These are phyloP conservation scores for Platycercus adscitus DNA, from an alignment of 2,113 vertebrate genomes.

Conservation along the genomic window DNA sequence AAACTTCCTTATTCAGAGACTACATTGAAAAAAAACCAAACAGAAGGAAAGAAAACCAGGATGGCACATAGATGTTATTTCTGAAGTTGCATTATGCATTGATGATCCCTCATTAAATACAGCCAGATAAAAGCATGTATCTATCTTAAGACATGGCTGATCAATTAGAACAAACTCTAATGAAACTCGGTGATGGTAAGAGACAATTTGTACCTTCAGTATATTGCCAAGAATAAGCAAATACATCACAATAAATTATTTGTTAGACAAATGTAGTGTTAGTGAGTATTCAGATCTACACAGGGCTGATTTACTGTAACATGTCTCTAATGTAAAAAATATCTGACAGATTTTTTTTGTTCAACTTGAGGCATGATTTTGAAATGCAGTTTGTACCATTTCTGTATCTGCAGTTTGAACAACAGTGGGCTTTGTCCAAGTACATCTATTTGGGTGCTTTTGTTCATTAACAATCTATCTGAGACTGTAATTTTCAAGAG, in stretches of 20 bases:
- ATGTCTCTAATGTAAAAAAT: not conserved
- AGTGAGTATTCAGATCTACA: not conserved
- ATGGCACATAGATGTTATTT: not conserved
- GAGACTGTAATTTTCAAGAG: not conserved
- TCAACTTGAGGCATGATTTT: accelerated
- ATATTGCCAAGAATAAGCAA: not conserved
- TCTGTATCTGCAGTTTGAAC: not conserved
- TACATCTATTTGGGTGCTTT: not conserved
- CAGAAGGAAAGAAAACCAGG: not conserved
- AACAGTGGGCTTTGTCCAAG: not conserved
- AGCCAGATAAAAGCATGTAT: not conserved
- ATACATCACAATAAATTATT: not conserved
- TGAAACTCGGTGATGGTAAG: not conserved
- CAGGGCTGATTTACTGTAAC: not conserved
- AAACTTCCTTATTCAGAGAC: not conserved
- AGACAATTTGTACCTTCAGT: not conserved
- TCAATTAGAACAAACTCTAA: not conserved
- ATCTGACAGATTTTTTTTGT: not conserved
- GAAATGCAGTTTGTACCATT: not conserved
- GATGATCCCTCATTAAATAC: not conserved
- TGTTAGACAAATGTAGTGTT: not conserved
- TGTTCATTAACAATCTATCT: not conserved
- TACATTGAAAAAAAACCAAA: not conserved
- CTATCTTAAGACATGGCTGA: not conserved
- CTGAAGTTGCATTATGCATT: not conserved